Base-by-base conservation (phyloP, 37 sponge, comb jelly and placozoan genomes). In the Petrosia ficiformis region DNA sequence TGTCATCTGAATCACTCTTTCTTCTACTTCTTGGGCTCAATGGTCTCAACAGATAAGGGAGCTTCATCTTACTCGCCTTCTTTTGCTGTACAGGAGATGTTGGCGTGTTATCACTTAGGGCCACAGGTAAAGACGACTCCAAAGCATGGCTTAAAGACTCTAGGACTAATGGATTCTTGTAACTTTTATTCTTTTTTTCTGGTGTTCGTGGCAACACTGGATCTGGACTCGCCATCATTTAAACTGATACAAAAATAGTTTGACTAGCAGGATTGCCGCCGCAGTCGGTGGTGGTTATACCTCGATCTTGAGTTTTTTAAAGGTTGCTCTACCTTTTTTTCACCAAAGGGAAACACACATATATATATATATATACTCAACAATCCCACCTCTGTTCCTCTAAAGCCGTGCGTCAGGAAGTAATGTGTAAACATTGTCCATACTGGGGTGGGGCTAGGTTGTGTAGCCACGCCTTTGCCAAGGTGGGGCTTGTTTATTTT, bases 201-300 rank as follows among this genome's bases (percentile, higher is more conserved):
- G 63, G 63, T 11, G 63, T 26, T 24, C 54, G 54, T 48, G 54
- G 54, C 54, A n/a, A n/a, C n/a, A n/a, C n/a, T n/a, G n/a, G n/a
- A n/a, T n/a, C n/a, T n/a, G n/a, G n/a, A n/a, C n/a, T n/a, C n/a
- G n/a, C n/a, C n/a, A 64, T 31, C 65, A 36, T 14, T 16, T 64
- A 34, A 64, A 19, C 63, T 33, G 57, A 52, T 30, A 63, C 65
- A 5, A 44, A 44, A 34, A 80, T 21, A 5, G 73, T 34, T 25
- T 54, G 5, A 5, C 61, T 29, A 58, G 65, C 65, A 33, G 40
- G 44, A 39, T 22, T 30, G 6, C 8, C 31, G 29, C 44, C 22
- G 39, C 24, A 19, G 22, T 11, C n/a, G 29, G 48, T 29, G 22
- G 36, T 24, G 54, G 57, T 30, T 1, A 35, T 59, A 1, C 44